These are phyloP conservation scores for Callaeas wilsoni DNA, from an alignment of 2,113 vertebrate species.

Conservation along the genomic window DNA sequence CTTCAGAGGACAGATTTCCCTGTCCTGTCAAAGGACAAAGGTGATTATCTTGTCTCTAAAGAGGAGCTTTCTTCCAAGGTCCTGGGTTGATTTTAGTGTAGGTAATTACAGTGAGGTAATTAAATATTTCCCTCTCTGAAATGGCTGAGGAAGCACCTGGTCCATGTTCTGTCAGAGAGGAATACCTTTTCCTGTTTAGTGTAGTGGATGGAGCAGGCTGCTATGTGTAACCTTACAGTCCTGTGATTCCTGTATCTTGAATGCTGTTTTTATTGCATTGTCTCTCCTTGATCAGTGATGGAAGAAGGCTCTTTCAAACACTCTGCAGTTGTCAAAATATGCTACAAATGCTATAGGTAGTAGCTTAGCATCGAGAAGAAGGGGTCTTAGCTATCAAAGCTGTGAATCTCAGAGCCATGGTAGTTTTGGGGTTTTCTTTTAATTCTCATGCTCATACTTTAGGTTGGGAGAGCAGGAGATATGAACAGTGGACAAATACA, in stretches of 20 bases:
- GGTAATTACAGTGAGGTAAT: neutral
- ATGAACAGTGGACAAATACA: rapidly evolving
- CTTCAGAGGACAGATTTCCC: neutral
- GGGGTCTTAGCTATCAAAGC: neutral
- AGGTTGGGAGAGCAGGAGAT: neutral
- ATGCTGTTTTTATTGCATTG: neutral
- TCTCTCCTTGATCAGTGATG: neutral
- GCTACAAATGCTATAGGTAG: neutral
- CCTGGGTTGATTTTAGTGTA: neutral
- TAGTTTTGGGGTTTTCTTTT: neutral
- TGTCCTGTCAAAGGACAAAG: neutral
- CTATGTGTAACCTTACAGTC: neutral
- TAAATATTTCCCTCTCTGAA: neutral
- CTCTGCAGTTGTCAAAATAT: neutral
- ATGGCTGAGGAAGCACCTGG: neutral
- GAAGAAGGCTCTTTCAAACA: neutral
- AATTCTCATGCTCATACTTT: neutral
- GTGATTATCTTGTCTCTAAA: neutral
- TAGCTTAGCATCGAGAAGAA: neutral
- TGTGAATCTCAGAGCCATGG: neutral
- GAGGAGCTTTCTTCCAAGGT: neutral
- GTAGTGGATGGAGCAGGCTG: neutral
- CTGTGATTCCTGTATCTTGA: neutral
- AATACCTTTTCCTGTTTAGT: neutral
- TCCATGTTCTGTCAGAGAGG: neutral